Evolutionary conservation across 1,140 invertebrate genomes (phyloP), one percentile per base, ranked within the genome.

Genomic region (Scaptomyza montana): DNA sequence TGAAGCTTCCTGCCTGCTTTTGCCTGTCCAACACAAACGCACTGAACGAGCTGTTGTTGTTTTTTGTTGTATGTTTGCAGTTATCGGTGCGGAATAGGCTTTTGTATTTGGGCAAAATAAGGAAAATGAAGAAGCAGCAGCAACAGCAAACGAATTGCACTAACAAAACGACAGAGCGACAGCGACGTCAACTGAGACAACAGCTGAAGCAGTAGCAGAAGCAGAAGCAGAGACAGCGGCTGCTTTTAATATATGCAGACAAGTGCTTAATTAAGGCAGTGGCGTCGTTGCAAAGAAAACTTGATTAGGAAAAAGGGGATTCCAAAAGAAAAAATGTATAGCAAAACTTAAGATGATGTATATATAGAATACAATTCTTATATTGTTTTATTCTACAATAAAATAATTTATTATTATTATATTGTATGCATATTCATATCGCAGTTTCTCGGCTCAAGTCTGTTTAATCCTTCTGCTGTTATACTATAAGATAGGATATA

Each of bases 61-160:
- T 53, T 39, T 55, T 19, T 68, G 33, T 25, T 74, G 63, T 81
- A 77, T 85, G 68, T 77, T 82, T 89, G 79, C 84, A 89, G 84
- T 82, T 89, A 89, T 89, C 84, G 84, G 84, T 89, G 84, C 84
- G 84, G 84, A 89, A 89, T 89, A 89, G 84, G 84, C 84, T 89
- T 89, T 89, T 89, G 84, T 89, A 89, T 89, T 89, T 89, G 84
- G 77, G 64, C 85, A 89, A 89, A 89, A 82, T 89, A 89, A 84
- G 84, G 84, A 89, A 87, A 89, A 89, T 77, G 84, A 86, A 89
- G 84, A 82, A 82, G 74, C 79, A 82, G 59, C 70, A 59, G 53
- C 64, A 68, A n/a, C 33, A 68, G 13, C 33, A 36, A 36, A 43
- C 45, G 43, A 47, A 47, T 46, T 59, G 56, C 56, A 59, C 56